Base-by-base conservation (phyloP, 2,888 invertebrate species). In the Anticlea derivata region DNA sequence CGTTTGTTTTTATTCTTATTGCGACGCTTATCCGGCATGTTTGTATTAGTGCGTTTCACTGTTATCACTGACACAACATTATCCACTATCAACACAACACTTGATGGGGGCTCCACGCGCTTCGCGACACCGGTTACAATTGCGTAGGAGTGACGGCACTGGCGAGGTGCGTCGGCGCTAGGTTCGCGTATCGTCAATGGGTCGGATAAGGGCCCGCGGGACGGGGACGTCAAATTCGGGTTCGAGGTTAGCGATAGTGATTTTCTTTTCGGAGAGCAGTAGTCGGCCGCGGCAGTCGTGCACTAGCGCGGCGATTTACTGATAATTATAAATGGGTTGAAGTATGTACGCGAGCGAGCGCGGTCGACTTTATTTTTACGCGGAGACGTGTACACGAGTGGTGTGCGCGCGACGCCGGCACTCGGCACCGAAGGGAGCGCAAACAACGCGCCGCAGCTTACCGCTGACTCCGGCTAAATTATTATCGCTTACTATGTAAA, bases 271-370 rank as follows among this genome's bases (percentile, higher is more conserved):
- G 68, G 80, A 84, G 78, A 82, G 77, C 83, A 78, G 77, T 75
- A 73, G 80, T 81, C 81, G 80, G 70, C 74, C 75, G 78, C 81
- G 81, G 79, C 83, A 82, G 86, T 86, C 85, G 83, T 85, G 83
- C 81, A 82, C 86, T 78, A 83, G 82, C 78, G 80, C 84, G 74
- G 78, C 83, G 87, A 82, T 89, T 89, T 89, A 89, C 89, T 90
- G 88, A 89, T 90, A 89, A 90, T 90, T 89, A 86, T 88, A 89
- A 87, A 88, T 86, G 81, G 78, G 80, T 85, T 80, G 83, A 86
- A 88, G 88, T 90, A 86, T 88, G 88, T 90, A 78, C 87, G 81
- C 86, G 80, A 79, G 83, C 83, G 83, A 78, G 78, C 81, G 75
- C 80, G 68, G 83, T 82, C 68, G 87, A 88, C 86, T 88, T 89